Base-by-base conservation (phyloP, 2,797 vertebrate species). In the Tangara arthus region DNA sequence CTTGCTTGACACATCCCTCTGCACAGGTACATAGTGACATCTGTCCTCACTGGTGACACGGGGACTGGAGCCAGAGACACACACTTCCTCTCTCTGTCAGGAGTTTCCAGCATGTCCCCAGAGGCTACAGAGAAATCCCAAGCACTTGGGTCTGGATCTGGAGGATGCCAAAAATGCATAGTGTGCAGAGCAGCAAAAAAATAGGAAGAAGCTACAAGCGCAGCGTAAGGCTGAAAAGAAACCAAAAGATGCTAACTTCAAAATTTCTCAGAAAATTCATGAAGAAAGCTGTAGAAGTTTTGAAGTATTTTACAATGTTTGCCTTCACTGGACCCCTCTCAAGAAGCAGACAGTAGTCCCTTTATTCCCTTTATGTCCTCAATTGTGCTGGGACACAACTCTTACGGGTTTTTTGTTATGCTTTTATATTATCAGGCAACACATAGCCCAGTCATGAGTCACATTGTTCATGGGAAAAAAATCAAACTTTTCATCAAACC, bases 21-120 rank as follows among this genome's bases (percentile, higher is more conserved):
- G 49, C 70, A 64, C 0, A 4, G 37, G 14, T n/a, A 46, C 1
- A 0, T 3, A 35, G 47, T 5, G 46, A 41, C 53, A 60, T 9
- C 49, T 41, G 44, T 47, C 41, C 28, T 23, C 3, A 3, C 16
- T 3, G 2, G 32, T 42, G 69, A 55, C 28, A 30, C 0, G 8
- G 27, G 20, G 9, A 80, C 39, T 63, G 69, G 18, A 63, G 44
- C n/a, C 35, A 44, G 22, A 76, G 30, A 70, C 17, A 55, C 15
- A 50, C 21, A 28, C 12, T n/a, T 82, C 32, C 19, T 56, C 22
- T 15, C 9, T 63, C 26, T 52, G 32, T 57, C 49, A 39, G 42
- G n/a, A 84, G 42, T 32, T 35, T 68, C 41, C 46, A 75, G 55
- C 34, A 78, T 13, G 4, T 44, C 37, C 7, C 8, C 24, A 53